Base-by-base conservation (phyloP, 2,888 invertebrate genomes). In the Hipparchia sbordonii region DNA sequence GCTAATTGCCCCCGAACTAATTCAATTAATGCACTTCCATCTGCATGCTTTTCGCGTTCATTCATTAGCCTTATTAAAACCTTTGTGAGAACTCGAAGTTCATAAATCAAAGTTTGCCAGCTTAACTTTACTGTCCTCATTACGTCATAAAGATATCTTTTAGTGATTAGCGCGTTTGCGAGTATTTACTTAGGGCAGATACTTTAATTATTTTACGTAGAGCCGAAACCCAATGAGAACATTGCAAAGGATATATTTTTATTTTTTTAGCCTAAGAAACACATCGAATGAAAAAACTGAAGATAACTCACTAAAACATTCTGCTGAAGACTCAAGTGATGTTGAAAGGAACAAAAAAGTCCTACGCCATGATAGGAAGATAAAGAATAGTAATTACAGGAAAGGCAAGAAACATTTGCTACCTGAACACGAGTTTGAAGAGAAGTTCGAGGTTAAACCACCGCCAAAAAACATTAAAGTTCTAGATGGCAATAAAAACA, bases 381-480 rank as follows among this genome's bases (percentile, higher is more conserved):
- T 71, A 59, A 74, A 79, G 56, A 82, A 85, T 70, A 81, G 73
- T 5, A 83, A 82, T 10, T 7, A 52, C 52, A 61, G 82, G 84
- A 12, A 6, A 67, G 7, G 0, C 6, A 85, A 80, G 71, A 88
- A 84, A 72, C 84, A 88, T 77, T 92, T 93, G 76, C 85, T 94
- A 73, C 95, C 95, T 0, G 94, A 94, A 76, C 95, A 95, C 74
- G 95, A 95, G 73, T 95, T 95, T 72, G 95, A 95, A 84, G 94
- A 94, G 56, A 70, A 54, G 12, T 70, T 95, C 77, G 95, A 95
- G 82, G 82, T 92, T 3, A 94, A 92, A 82, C 86, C 94, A 4
- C 95, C 94, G 8, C 87, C 89, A 0, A 92, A 94, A 73, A 72
- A 79, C 2, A 80, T 78, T 9, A 48, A 51, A 63, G 7, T 6